Evolutionary conservation across 2,888 invertebrate species (phyloP).

Genomic region (Proisotoma minuta): DNA sequence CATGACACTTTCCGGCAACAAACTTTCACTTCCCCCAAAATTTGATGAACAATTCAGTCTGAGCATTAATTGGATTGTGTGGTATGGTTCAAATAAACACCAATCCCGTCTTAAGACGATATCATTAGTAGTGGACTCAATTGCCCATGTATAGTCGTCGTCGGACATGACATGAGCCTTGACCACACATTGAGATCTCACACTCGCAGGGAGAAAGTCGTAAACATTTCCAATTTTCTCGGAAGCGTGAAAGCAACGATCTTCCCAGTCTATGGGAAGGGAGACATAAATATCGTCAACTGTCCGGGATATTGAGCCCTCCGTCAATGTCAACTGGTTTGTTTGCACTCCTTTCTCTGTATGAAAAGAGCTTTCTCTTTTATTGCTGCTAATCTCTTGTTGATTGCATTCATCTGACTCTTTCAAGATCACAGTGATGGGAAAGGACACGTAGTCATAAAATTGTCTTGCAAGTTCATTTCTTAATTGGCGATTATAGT

Average conservation of each 20-base stretch:
- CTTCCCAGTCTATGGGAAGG: conserved; percentile 34
- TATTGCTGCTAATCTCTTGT: conserved; percentile 1
- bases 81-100: conserved; percentile 45
- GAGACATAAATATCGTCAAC: conserved; percentile 46
- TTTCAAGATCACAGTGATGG: conserved; percentile 43
- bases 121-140: conserved; percentile 37
- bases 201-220: conserved; percentile 41
- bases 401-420: conserved; percentile 28
- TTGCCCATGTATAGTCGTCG: conserved; percentile 39
- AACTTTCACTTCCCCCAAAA: background rate
- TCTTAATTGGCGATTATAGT: background rate
- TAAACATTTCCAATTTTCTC: conserved; percentile 38
- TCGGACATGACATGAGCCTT: conserved; percentile 23
- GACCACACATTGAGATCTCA: conserved; percentile 36
- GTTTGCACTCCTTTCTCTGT: background rate
- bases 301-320: conserved; percentile 28
- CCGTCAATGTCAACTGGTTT: background rate
- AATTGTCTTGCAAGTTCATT: background rate
- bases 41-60: conserved; percentile 33
- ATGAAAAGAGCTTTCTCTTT: background rate
- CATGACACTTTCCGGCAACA: conserved; percentile 33
- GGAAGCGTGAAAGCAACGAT: conserved; percentile 43
- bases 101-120: conserved; percentile 42
- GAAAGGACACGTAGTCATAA: conserved; percentile 46
- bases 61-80: conserved; percentile 39